Base-by-base conservation (phyloP, 2,113 vertebrate species). In the Propithecus coquereli region DNA sequence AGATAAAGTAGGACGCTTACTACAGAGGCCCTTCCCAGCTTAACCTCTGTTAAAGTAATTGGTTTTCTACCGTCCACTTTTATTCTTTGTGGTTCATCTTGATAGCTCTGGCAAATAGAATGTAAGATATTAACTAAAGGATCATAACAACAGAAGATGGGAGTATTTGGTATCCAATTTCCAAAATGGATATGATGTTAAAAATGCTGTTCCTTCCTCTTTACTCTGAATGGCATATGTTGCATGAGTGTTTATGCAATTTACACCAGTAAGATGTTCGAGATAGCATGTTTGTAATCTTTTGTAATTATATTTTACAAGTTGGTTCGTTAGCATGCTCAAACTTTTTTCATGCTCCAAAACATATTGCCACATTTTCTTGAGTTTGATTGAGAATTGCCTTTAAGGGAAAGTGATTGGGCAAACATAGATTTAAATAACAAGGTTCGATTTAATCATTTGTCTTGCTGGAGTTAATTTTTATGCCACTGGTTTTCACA, bases 201-300 rank as follows among this genome's bases (percentile, higher is more conserved):
- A 93, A 94, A 95, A 92, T 93, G 70, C 68, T 77, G 47, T 83
- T 95, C 68, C 98, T 98, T 97, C 97, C 92, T 97, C 97, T 97
- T 97, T 76, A 71, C 95, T 94, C 85, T 70, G 66, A 92, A 95
- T 94, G 94, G 76, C 95, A 94, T 84, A 83, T 94, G 92, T 97
- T 96, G 84, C 92, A 82, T 94, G 94, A 83, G 37, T 65, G 54
- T 97, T 97, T 94, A 68, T 83, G 94, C 94, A 96, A 95, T 87
- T 91, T 77, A 32, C 20, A 94, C 93, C 93, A 97, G 91, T 84
- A 82, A 92, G 96, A 93, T 95, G 90, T 92, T 82, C 25, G 14
- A 94, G 96, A 97, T 95, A 96, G 90, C 90, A 54, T 96, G 90
- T 95, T 76, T 83, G 86, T 94, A 63, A 95, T 94, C 96, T 96